These are phyloP conservation scores for Heteromurus nitidus DNA, from an alignment of 2,888 invertebrate genomes.

Conservation along the genomic window DNA sequence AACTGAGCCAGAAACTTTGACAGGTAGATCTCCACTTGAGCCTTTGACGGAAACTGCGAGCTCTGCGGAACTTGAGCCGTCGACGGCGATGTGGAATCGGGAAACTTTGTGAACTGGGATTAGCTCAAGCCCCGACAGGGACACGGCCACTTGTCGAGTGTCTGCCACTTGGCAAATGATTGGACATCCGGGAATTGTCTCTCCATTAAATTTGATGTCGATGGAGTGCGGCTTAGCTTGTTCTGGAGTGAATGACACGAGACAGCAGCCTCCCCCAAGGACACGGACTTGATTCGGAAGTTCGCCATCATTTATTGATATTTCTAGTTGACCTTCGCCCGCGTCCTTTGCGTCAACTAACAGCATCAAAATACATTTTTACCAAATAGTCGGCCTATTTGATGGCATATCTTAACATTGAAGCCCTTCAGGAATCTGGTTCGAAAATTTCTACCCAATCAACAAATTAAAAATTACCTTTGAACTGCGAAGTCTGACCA, in stretches of 20 bases:
- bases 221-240: constrained; percentile 92
- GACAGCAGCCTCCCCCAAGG: constrained; percentile 94
- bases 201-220: constrained; percentile 96
- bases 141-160: constrained; percentile 85
- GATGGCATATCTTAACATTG: too few relatives aligned
- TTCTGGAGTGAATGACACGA: constrained; percentile 96
- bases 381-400: neutral
- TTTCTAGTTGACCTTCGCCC: constrained; percentile 99
- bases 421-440: too few relatives aligned
- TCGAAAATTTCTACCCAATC: neutral
- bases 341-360: constrained; percentile 99
- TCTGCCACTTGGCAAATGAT: constrained; percentile 90
- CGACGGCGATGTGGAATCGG: constrained; percentile 87
- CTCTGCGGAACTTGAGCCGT: constrained; percentile 84
- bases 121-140: constrained; percentile 85
- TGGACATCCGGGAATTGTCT: constrained; percentile 90
- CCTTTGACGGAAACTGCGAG: constrained; percentile 89
- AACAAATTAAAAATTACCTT: constrained; percentile 80
- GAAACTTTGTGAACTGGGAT: constrained; percentile 89
- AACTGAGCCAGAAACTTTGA: constrained; percentile 91
- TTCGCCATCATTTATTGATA: constrained; percentile 99
- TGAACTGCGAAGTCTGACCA: constrained; percentile 96
- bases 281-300: constrained; percentile 98
- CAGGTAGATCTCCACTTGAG: constrained; percentile 77
- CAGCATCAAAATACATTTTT: too few relatives aligned